phyloP scores from a whole-genome alignment of 2,797 vertebrate species.

The Myiotriccus ornatus region DNA sequence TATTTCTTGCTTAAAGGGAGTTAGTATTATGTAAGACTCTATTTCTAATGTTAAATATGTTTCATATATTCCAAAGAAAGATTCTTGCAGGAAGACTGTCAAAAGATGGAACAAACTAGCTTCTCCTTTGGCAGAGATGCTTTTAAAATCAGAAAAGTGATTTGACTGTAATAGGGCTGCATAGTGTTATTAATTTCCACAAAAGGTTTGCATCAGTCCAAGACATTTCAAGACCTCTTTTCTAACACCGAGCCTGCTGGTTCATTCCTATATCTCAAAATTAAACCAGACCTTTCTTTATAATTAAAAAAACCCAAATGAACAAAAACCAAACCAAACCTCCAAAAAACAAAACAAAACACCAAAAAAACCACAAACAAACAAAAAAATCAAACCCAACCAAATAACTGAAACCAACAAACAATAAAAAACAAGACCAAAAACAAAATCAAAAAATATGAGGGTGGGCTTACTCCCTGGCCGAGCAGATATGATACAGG shows the following conservation, averaged over 20 bases:
- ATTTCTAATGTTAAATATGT: slow-evolving; percentile 25
- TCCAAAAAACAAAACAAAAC: background rate
- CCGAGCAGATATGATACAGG: background rate
- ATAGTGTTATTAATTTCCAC: background rate
- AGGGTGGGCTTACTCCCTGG: fast-evolving
- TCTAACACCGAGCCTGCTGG: background rate
- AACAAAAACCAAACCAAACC: background rate
- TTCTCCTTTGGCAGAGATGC: slow-evolving; percentile 1
- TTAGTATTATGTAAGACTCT: slow-evolving; percentile 17
- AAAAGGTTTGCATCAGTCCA: background rate
- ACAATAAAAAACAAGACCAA: background rate
- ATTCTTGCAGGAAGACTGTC: background rate
- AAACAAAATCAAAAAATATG: background rate
- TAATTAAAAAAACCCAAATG: background rate
- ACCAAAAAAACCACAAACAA: background rate
- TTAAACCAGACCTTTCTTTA: background rate
- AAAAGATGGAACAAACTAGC: background rate
- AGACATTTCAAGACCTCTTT: background rate
- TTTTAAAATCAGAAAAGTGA: background rate
- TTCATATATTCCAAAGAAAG: background rate
- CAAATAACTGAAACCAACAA: background rate
- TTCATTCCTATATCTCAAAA: background rate
- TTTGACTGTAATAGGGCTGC: background rate
- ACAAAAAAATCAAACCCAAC: background rate
- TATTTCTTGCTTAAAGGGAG: background rate